phyloP scores from a whole-genome alignment of 2,113 vertebrate genomes.

The Leptobrachium leishanense region DNA sequence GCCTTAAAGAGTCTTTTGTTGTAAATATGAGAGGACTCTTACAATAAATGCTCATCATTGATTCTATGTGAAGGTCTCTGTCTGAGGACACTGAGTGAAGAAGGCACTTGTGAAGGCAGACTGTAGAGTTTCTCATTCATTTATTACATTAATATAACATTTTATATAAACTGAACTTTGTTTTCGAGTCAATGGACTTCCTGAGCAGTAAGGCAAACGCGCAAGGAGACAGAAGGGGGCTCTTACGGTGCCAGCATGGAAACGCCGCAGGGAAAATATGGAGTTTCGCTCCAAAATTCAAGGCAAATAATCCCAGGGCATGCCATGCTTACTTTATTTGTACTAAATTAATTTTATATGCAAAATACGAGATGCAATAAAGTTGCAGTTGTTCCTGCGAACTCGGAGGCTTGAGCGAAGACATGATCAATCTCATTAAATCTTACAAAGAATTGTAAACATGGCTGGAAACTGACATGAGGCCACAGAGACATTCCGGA shows the following conservation, averaged over 20 bases:
- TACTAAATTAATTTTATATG: constrained; percentile 26
- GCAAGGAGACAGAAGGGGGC: constrained; percentile 37
- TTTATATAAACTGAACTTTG: constrained; percentile 46
- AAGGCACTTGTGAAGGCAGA: constrained; percentile 34
- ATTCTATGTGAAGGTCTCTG: rapidly evolving
- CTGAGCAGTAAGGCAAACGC: constrained; percentile 25
- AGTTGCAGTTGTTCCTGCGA: constrained; percentile 22
- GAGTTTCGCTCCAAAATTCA: constrained; percentile 24
- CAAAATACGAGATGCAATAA: constrained; percentile 29
- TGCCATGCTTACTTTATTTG: constrained; percentile 30
- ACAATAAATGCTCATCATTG: constrained; percentile 21
- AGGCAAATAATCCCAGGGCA: constrained; percentile 33
- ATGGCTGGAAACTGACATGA: neutral
- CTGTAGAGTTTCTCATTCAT: constrained; percentile 46
- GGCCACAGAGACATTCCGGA: neutral
- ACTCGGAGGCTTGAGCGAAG: constrained; percentile 4
- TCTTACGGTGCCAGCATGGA: constrained; percentile 29
- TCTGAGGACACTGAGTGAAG: constrained; percentile 26
- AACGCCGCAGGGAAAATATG: constrained; percentile 36
- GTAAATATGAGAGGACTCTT: neutral
- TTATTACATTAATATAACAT: constrained; percentile 47
- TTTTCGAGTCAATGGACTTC: constrained; percentile 43
- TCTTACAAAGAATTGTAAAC: constrained; percentile 12
- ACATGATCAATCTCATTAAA: constrained; percentile 12
- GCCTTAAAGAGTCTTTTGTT: constrained; percentile 51